Evolutionary conservation across 2,888 invertebrate species (phyloP), one percentile per base, ranked within the genome.

Genomic region (Bedellia somnulentella): DNA sequence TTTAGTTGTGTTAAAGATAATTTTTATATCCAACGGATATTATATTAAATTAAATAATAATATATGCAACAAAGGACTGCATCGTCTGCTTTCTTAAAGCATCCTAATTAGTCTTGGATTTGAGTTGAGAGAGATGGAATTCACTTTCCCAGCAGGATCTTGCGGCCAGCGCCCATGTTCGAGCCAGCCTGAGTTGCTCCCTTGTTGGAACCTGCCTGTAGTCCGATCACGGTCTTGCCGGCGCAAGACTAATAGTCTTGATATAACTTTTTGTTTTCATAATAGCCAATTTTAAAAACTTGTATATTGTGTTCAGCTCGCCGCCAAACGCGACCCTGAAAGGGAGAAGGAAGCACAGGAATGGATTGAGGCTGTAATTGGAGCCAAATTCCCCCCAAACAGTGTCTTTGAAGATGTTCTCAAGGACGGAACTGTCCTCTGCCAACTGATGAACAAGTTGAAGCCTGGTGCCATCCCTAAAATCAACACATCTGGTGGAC

Each of bases 171-270:
- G 39, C 95, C 95, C 35, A 94, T 80, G 68, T 89, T 95, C 61
- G 85, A 84, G 15, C 96, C 96, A 15, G 93, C 85, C 70, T 95
- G 95, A 36, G 89, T 87, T 46, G 95, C 95, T 24, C 95, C 96
- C 75, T 95, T 93, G 85, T 97, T 97, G 61, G 86, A 87, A 35
- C 97, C 97, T 45, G 93, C 94, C 68, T 97, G 96, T 30, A 97
- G 87, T 49, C 95, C 94, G 49, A 97, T 89, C 50, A 93, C 80
- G 42, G 86, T 83, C 71, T 96, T 83, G 15, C 94, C 94, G 42
- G 93, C 93, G 46, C n/a, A n/a, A n/a, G n/a, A n/a, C n/a, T n/a
- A n/a, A n/a, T n/a, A n/a, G n/a, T n/a, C n/a, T n/a, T n/a, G n/a
- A n/a, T n/a, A n/a, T n/a, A n/a, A n/a, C n/a, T n/a, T n/a, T n/a